Percentiles rank a stretch among this genome's conserved stretches.
Conservation (phyloP, 2,888 invertebrate genomes). For the Agonum fuliginosum region DNA sequence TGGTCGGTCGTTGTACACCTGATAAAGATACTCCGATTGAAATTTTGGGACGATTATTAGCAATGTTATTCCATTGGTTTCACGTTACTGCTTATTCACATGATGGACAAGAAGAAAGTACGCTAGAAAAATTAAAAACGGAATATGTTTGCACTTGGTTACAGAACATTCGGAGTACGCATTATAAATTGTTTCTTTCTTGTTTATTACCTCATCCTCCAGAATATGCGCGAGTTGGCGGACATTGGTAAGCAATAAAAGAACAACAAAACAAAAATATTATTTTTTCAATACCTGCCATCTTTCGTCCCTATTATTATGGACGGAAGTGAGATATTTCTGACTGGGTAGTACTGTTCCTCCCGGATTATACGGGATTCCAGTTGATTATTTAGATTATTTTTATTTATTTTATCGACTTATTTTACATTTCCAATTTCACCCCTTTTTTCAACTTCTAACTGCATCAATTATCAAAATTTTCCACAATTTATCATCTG, state of each 20-base stretch:
- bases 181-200: constrained; percentile 92
- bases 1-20: constrained; percentile 94
- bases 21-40: constrained; percentile 85
- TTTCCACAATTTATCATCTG: too few species aligned
- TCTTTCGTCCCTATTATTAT: too few species aligned
- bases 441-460: too few species aligned
- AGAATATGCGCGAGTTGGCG: constrained; percentile 95
- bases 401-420: too few species aligned
- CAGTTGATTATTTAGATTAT: too few species aligned
- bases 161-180: constrained; percentile 85
- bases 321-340: too few species aligned
- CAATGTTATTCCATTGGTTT: constrained; percentile 99
- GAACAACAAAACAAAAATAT: not conserved
- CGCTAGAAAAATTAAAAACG: constrained; percentile 92
- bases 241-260: constrained; percentile 84
- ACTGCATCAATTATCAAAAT: too few species aligned
- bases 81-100: constrained; percentile 97
- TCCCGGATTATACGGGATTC: too few species aligned
- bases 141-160: constrained; percentile 97
- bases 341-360: too few species aligned
- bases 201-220: constrained; percentile 97
- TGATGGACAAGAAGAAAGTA: constrained; percentile 93
- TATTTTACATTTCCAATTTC: too few species aligned
- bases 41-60: constrained; percentile 91
- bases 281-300: constrained; percentile 17